Evolutionary conservation across 2,888 invertebrate species (phyloP), one percentile per base, ranked within the genome.

Genomic region (Lumbricus terrestris): DNA sequence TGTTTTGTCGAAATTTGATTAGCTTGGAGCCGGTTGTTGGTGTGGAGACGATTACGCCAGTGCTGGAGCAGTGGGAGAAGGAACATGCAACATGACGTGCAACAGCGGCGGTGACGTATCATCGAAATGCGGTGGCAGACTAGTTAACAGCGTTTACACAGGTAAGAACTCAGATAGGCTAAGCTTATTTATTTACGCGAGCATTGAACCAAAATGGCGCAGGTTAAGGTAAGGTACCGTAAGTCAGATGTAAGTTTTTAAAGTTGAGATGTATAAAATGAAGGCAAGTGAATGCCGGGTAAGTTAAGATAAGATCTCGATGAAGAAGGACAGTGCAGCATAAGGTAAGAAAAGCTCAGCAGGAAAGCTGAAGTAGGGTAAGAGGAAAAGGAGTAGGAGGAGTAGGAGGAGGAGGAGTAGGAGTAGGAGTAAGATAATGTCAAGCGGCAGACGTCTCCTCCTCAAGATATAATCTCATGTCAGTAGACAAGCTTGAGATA

Each of bases 131-230:
- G 85, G 85, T 33, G 85, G 85, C 34, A 85, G 29, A 85, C 20
- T 85, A 35, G 35, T 37, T 35, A 85, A 85, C 85, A 85, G 85
- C 85, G 37, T 85, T 6, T 85, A 85, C 35, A 85, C 85, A 85
- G 37, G 85, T 15, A 85, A 85, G 85, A 33, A 37, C 35, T 35
- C 85, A 85, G 35, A 85, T n/a, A n/a, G n/a, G n/a, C n/a, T n/a
- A n/a, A n/a, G n/a, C n/a, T n/a, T 85, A 37, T 85, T n/a, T 16
- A 69, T 85, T n/a, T 16, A 69, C 3, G 69, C 69, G 29, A 69
- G n/a, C 13, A 29, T 69, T n/a, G n/a, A 69, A 69, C 29, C 29
- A 69, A 69, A 23, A 8, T 47, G 1, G 23, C 8, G 47, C 47
- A 47, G 8, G 47, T 23, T 47, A 47, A 47, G 47, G 47, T 47